These are phyloP conservation scores for Eutolmus rufibarbis DNA, from an alignment of 2,888 invertebrate species.

Conservation along the genomic window DNA sequence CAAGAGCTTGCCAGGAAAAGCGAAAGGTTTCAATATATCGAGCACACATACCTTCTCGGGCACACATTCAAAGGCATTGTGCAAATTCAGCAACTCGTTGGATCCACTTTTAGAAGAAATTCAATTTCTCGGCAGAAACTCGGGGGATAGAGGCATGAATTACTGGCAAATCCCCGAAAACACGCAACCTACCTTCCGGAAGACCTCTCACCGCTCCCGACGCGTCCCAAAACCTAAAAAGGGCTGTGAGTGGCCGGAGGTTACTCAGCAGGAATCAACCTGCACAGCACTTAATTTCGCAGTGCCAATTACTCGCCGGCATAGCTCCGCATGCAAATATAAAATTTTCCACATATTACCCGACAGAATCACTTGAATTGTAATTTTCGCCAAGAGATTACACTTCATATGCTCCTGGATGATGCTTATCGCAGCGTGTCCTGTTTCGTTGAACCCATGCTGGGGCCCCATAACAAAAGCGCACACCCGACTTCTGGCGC, in stretches of 20 bases:
- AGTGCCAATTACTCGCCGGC: constrained; percentile 13
- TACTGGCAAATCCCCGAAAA: background rate
- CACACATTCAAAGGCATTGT: background rate
- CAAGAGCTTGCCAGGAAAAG: background rate
- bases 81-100: background rate
- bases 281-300: background rate
- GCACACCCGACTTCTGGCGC: background rate
- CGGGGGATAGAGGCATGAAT: background rate
- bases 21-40: background rate
- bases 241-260: background rate
- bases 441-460: constrained; percentile 27
- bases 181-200: background rate
- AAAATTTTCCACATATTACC: constrained; percentile 39
- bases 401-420: constrained; percentile 39
- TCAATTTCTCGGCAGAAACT: background rate
- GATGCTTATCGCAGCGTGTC: constrained; percentile 37
- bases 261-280: background rate
- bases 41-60: background rate
- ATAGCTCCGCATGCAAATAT: constrained; percentile 21
- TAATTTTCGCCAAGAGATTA: constrained; percentile 39
- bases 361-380: constrained; percentile 35
- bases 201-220: background rate
- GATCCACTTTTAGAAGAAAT: background rate
- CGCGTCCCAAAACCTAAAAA: background rate
- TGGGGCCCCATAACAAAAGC: constrained; percentile 20